phyloP scores from a whole-genome alignment of 2,888 invertebrate genomes.

The Ferdinandea cuprea region DNA sequence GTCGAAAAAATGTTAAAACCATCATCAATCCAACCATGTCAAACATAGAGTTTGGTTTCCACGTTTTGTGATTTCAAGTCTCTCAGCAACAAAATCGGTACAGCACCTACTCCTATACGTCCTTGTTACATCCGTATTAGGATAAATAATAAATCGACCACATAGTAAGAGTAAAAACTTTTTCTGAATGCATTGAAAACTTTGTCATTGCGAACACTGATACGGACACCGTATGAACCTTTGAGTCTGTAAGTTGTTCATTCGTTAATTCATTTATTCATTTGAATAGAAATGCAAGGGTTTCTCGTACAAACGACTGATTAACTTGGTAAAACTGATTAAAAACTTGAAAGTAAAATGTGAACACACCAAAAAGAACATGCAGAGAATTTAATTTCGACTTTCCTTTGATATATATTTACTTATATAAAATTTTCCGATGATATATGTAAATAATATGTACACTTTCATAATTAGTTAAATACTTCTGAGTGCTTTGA shows the following conservation, averaged over 20 bases:
- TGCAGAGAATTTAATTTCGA: too few relatives aligned
- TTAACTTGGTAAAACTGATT: constrained; percentile 32
- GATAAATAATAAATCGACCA: constrained; percentile 39
- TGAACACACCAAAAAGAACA: not conserved
- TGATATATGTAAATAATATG: too few relatives aligned
- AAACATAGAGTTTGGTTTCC: constrained; percentile 2
- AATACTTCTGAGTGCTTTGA: too few relatives aligned
- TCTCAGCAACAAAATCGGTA: constrained; percentile 16
- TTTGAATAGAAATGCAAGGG: too few relatives aligned
- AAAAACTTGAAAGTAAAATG: constrained; percentile 31
- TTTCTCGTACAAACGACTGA: not conserved
- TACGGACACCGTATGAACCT: not conserved
- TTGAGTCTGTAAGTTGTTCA: constrained; percentile 1
- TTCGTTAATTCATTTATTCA: constrained; percentile 11
- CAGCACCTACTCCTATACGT: not conserved
- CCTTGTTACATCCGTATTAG: constrained; percentile 10
- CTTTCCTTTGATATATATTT: too few relatives aligned
- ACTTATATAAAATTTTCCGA: too few relatives aligned
- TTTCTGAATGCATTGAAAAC: constrained; percentile 27
- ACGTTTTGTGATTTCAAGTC: constrained; percentile 20
- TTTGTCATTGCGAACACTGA: constrained; percentile 21
- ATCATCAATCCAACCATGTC: not conserved
- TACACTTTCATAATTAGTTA: too few relatives aligned
- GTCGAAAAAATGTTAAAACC: not conserved
- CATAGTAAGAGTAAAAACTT: constrained; percentile 21